phyloP scores from a whole-genome alignment of 2,797 vertebrate species.

The Acanthurus leucopareius region DNA sequence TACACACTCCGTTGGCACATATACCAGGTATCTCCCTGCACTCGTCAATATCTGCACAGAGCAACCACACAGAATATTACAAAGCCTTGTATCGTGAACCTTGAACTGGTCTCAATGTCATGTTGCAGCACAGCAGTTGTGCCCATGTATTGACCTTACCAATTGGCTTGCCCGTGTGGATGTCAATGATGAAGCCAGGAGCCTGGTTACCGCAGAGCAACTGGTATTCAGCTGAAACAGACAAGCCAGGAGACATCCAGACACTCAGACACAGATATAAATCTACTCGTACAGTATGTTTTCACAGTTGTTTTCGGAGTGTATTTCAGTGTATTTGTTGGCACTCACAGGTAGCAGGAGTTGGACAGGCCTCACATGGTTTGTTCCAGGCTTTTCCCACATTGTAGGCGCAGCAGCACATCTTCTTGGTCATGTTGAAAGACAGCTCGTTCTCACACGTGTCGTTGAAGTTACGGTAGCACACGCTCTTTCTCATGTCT shows the following conservation, averaged over 20 bases:
- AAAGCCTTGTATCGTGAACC: background rate
- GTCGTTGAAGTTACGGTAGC: conserved; percentile 94
- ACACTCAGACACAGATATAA: background rate
- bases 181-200: conserved; percentile 94
- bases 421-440: conserved; percentile 96
- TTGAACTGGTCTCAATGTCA: too few relatives aligned
- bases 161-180: conserved; percentile 92
- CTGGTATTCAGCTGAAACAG: conserved; percentile 90
- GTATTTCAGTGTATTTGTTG: background rate
- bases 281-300: background rate
- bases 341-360: conserved; percentile 91
- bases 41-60: conserved; percentile 91
- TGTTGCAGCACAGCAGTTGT: background rate
- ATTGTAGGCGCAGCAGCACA: conserved; percentile 97
- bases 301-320: background rate
- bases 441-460: conserved; percentile 93
- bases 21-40: conserved; percentile 93
- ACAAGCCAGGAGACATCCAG: background rate
- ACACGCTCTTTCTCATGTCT: conserved; percentile 95
- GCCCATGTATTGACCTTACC: conserved; percentile 81
- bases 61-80: background rate
- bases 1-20: conserved; percentile 92
- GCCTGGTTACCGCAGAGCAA: conserved; percentile 93
- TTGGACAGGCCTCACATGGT: conserved; percentile 93
- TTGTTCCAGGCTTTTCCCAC: conserved; percentile 97